Evolutionary conservation across 2,113 vertebrate genomes (phyloP).

Genomic region (Leucopsar rothschildi): DNA sequence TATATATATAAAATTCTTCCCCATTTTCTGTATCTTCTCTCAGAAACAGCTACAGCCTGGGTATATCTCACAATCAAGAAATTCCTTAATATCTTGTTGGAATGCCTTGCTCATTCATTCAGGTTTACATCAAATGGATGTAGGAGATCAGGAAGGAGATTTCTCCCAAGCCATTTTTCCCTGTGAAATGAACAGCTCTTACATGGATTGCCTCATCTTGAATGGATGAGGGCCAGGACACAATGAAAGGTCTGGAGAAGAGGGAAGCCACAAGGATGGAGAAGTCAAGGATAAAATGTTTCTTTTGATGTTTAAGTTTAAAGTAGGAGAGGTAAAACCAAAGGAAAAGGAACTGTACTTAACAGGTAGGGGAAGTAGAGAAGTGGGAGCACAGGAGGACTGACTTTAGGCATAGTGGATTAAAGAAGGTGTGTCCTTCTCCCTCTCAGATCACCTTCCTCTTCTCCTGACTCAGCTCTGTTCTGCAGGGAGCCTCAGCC

Average conservation of each 20-base stretch:
- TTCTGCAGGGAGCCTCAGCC: background rate
- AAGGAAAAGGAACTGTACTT: background rate
- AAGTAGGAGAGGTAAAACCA: background rate
- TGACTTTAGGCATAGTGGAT: background rate
- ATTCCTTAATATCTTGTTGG: background rate
- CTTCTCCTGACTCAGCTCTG: background rate
- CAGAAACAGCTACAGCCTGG: background rate
- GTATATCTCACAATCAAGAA: background rate
- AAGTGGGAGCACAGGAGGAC: background rate
- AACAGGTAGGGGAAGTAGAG: background rate
- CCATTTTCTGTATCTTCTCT: background rate
- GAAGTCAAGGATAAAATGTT: background rate
- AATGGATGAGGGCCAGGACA: background rate
- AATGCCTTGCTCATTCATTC: background rate
- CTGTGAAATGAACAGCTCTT: background rate
- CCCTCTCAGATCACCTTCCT: background rate
- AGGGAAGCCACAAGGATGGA: background rate
- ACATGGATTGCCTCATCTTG: background rate
- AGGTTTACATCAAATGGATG: background rate
- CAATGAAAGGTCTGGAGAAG: background rate
- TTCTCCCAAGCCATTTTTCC: background rate
- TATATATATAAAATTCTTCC: background rate
- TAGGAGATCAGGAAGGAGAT: background rate
- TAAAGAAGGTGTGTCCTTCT: background rate
- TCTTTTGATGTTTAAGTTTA: background rate